Percentiles rank a stretch among this genome's conserved stretches.
Conservation (phyloP, 2,888 invertebrate species). For the Diarsia rubi region DNA sequence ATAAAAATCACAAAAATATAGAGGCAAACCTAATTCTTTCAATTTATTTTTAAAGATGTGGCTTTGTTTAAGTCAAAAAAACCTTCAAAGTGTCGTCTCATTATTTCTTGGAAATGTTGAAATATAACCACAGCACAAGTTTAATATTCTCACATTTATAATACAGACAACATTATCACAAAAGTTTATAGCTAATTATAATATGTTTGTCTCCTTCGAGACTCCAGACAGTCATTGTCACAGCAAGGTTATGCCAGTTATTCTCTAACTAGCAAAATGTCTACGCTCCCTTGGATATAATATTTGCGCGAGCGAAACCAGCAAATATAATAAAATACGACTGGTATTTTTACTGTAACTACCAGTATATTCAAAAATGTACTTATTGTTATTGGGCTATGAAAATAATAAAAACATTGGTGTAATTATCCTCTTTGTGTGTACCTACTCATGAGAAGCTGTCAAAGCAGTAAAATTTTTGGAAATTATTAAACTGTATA, state of each 20-base stretch:
- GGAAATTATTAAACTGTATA: slow-evolving; percentile 35
- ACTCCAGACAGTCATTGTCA: slow-evolving; percentile 60
- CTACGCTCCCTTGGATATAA: slow-evolving; percentile 23
- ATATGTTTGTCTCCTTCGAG: slow-evolving; percentile 58
- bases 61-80: background rate
- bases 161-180: slow-evolving; percentile 34
- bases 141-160: slow-evolving; percentile 38
- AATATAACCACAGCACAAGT: slow-evolving; percentile 25
- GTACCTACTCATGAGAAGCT: slow-evolving; percentile 21
- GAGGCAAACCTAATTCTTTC: background rate
- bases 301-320: slow-evolving; percentile 25
- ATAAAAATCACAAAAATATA: slow-evolving; percentile 1
- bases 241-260: slow-evolving; percentile 52
- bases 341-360: slow-evolving; percentile 26
- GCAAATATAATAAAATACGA: slow-evolving; percentile 25
- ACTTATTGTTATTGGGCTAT: background rate
- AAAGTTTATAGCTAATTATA: slow-evolving; percentile 57
- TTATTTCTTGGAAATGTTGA: slow-evolving; percentile 20
- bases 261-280: slow-evolving; percentile 32
- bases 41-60: background rate
- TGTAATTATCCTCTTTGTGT: slow-evolving; percentile 32
- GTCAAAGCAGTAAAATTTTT: slow-evolving; percentile 40
- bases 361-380: slow-evolving; percentile 10
- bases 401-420: slow-evolving; percentile 35
- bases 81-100: background rate